phyloP scores from a whole-genome alignment of 2,797 vertebrate genomes.

The Bryconaethiops microstoma region DNA sequence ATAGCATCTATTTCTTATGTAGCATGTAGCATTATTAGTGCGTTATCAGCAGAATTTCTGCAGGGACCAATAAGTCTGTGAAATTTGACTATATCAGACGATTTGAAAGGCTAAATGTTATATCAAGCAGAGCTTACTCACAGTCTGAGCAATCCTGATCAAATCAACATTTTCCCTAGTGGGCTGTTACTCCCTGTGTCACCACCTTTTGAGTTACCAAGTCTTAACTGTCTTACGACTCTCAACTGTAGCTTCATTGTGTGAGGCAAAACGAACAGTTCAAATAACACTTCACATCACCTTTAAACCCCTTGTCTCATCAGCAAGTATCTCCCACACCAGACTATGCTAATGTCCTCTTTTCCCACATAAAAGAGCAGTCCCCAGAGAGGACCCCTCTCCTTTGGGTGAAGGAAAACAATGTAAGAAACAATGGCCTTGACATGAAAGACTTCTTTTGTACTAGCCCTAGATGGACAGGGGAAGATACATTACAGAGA shows the following conservation, averaged over 20 bases:
- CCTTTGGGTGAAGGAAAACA: slow-evolving; percentile 57
- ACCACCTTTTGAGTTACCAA: background rate
- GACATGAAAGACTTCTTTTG: slow-evolving; percentile 68
- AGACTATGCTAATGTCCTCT: slow-evolving; percentile 42
- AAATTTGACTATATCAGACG: too few species aligned
- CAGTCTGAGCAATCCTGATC: background rate
- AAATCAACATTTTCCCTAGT: background rate
- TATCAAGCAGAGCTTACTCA: background rate
- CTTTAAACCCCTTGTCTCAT: slow-evolving; percentile 33
- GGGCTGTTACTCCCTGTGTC: background rate
- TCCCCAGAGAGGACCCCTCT: slow-evolving; percentile 44
- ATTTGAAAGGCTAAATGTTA: background rate
- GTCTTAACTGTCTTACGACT: slow-evolving; percentile 12
- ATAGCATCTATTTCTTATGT: background rate
- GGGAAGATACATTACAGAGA: slow-evolving; percentile 53
- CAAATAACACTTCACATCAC: slow-evolving; percentile 34
- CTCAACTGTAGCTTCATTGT: background rate
- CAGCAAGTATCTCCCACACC: slow-evolving; percentile 36
- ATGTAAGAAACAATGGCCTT: slow-evolving; percentile 64
- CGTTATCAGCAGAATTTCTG: background rate
- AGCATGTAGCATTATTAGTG: background rate
- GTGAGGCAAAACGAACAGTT: slow-evolving; percentile 12
- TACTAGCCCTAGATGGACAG: slow-evolving; percentile 36
- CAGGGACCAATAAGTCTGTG: too few species aligned
- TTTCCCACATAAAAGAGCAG: slow-evolving; percentile 52